A percentile compares a stretch with the other conserved stretches of the same genome.
Conservation (phyloP, 2,797 vertebrate genomes). For the Notoglanidium macrostoma region DNA sequence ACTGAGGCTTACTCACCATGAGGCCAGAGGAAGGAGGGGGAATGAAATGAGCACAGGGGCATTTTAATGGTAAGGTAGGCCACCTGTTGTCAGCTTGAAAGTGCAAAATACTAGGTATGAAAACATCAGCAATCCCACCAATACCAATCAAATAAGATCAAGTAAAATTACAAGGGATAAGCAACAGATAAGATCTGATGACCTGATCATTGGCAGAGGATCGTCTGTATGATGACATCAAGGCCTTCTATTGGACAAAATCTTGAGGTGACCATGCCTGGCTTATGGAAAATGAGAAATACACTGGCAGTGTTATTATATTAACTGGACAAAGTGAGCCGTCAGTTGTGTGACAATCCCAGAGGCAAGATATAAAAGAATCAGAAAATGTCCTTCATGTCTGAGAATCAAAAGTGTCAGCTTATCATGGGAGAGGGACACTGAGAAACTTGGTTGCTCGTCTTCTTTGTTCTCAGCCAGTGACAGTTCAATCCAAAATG, state of each 20-base stretch:
- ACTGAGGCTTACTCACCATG: conserved; percentile 59
- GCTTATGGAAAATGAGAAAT: conserved; percentile 4
- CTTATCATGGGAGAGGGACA: conserved; percentile 16
- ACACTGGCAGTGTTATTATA: conserved; percentile 22
- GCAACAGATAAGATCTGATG: conserved; percentile 6
- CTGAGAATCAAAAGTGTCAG: conserved; percentile 20
- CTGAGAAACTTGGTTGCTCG: background rate
- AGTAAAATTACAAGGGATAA: conserved; percentile 62
- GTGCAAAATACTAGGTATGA: conserved; percentile 56
- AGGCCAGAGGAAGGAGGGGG: conserved; percentile 23
- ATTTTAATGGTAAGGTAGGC: conserved; percentile 38
- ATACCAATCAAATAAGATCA: conserved; percentile 73
- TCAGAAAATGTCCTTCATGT: conserved; percentile 17
- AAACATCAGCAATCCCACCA: conserved; percentile 34
- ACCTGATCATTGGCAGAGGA: background rate
- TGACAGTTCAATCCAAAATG: background rate
- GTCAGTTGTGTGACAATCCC: conserved; percentile 34
- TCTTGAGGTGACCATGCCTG: conserved; percentile 6
- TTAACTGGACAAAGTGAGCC: conserved; percentile 21
- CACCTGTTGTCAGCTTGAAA: conserved; percentile 48
- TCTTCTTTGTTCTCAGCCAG: conserved; percentile 20
- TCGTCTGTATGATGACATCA: conserved; percentile 23
- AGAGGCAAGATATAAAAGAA: conserved; percentile 26
- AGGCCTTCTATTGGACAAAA: conserved; percentile 18
- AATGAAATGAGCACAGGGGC: conserved; percentile 32